Conservation (phyloP, 2,113 vertebrate species). For the Entosphenus tridentatus region DNA sequence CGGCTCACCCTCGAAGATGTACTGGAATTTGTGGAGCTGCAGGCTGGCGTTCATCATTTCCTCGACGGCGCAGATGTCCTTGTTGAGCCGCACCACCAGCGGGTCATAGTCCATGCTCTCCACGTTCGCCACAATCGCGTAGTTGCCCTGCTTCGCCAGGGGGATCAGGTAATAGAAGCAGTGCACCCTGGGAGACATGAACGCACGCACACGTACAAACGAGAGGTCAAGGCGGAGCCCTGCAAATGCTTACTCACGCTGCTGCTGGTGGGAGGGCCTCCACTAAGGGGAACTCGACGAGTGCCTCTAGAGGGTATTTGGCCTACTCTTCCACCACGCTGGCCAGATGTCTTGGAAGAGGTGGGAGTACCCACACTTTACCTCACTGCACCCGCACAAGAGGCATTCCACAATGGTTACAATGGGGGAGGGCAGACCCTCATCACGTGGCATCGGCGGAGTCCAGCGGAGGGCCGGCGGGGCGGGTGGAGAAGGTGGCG, state of each 20-base stretch:
- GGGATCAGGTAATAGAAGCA: constrained; percentile 96
- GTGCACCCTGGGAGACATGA: constrained; percentile 39
- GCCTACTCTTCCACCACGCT: no score
- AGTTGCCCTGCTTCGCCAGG: constrained; percentile 79
- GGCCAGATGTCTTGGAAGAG: no score
- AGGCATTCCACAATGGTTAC: no score
- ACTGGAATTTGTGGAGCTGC: constrained; percentile 97
- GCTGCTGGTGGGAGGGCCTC: not conserved
- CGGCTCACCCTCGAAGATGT: constrained; percentile 74
- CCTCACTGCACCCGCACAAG: no score
- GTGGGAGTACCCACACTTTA: no score
- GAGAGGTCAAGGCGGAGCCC: not conserved
- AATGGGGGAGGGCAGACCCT: no score
- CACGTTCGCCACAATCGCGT: constrained; percentile 86
- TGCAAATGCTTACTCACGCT: not conserved
- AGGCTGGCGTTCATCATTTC: constrained; percentile 76
- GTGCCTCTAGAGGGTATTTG: no score
- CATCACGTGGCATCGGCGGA: not conserved
- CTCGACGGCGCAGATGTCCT: constrained; percentile 86
- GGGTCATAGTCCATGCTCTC: constrained; percentile 99
- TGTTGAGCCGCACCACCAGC: constrained; percentile 79
- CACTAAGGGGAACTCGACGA: no score
- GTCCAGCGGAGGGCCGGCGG: not conserved
- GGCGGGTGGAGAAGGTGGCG: not conserved
- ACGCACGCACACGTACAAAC: not conserved